phyloP scores from a whole-genome alignment of 2,113 vertebrate genomes.

The Nicator chloris region DNA sequence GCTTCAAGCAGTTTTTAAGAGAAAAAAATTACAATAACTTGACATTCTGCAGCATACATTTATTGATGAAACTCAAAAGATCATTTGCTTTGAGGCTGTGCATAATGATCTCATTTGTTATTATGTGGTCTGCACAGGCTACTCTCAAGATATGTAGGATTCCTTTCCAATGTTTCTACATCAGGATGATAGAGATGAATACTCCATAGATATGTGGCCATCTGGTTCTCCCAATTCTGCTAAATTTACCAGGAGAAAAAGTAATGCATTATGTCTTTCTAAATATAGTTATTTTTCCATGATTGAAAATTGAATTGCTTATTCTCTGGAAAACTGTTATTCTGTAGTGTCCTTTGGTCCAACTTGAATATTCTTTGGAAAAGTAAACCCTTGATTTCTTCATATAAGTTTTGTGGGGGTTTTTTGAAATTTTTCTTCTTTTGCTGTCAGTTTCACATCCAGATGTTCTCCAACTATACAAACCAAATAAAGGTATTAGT shows the following conservation, averaged over 20 bases:
- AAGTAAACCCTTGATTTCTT: background rate
- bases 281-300: background rate
- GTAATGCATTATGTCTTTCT: background rate
- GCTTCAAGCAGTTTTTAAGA: background rate
- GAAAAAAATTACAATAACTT: background rate
- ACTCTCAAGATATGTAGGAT: background rate
- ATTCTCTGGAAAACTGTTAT: background rate
- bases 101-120: conserved; percentile 42
- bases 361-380: background rate
- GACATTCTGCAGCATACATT: background rate
- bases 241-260: conserved; percentile 41
- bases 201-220: background rate
- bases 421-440: background rate
- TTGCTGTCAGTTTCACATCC: background rate
- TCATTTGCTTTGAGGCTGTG: background rate
- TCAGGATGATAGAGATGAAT: conserved; percentile 26
- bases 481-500: background rate
- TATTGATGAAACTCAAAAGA: conserved; percentile 18
- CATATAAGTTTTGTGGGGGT: background rate
- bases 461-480: background rate
- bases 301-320: conserved; percentile 5
- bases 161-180: conserved; percentile 19
- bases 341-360: background rate
- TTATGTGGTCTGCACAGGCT: background rate
- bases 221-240: background rate